Base-by-base conservation (phyloP, 2,888 invertebrate genomes). In the Lasioglossum morio region DNA sequence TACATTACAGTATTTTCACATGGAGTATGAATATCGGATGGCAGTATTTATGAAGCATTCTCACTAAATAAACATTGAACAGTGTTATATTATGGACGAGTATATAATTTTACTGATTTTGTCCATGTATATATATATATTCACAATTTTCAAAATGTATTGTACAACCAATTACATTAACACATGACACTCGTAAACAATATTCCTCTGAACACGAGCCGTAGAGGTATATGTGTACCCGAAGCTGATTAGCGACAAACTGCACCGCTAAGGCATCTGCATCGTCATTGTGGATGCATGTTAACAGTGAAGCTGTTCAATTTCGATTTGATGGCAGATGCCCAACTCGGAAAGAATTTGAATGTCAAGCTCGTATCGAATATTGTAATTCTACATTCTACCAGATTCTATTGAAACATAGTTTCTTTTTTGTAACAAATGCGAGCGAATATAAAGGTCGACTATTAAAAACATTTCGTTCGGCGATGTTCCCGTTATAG, bases 301-400 rank as follows among this genome's bases (percentile, higher is more conserved):
- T 92, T 92, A 93, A 92, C 92, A 92, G 91, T 91, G 87, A 87
- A 90, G 89, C 88, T 87, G 90, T 86, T 89, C 90, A 91, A 93
- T 92, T 92, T 90, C 88, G 90, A 93, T 92, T 87, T 89, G 87
- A 93, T 94, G 94, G 94, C 94, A 94, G 83, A 88, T 91, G 88
- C 92, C 94, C 94, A 94, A 93, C 92, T 94, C 93, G 93, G 92
- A 94, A 94, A 94, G 92, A 92, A 92, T 92, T 94, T 93, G 93
- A 94, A 94, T 94, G 94, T 95, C 94, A 95, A 93, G 93, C 94
- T 94, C 92, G 93, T 76, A 63, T 78, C 48, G 10, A 43, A 43
- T 23, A 70, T 60, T 72, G 70, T 69, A n/a, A 73, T 89, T 63
- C 8, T 70, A 34, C 34, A 69, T 19, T n/a, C 46, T 37, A 16